Percentiles rank a stretch among this genome's conserved stretches.
Conservation (phyloP, 2,888 invertebrate genomes). For the Pristionchus maxplancki region DNA sequence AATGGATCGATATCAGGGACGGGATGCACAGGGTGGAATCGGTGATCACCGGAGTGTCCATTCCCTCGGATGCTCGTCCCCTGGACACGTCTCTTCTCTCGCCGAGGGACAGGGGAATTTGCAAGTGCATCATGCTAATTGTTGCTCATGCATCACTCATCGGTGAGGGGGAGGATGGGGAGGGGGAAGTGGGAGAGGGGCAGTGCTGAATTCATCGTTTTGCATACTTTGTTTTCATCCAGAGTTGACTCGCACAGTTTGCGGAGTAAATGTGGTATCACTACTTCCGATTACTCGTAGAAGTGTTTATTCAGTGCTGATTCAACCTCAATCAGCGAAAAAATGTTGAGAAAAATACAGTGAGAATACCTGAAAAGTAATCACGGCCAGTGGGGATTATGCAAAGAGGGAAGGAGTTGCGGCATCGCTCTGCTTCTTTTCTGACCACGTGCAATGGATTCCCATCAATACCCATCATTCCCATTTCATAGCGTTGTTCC, state of each 20-base stretch:
- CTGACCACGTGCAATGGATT: background rate
- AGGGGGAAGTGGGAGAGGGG: background rate
- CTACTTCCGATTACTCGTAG: background rate
- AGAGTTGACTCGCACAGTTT: background rate
- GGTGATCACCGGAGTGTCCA: background rate
- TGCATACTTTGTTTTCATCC: no score
- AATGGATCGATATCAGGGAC: background rate
- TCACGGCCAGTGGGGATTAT: slow-evolving; percentile 4
- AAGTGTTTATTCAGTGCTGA: background rate
- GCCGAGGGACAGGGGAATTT: slow-evolving; percentile 57
- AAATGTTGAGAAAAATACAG: no score
- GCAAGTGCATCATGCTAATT: slow-evolving; percentile 67
- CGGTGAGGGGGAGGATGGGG: slow-evolving; percentile 51
- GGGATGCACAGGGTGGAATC: slow-evolving; percentile 16
- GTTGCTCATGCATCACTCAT: slow-evolving; percentile 69
- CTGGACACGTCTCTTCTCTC: slow-evolving; percentile 34
- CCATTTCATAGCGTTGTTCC: background rate
- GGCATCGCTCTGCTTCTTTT: background rate
- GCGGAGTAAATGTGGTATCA: background rate
- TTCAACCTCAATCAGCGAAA: background rate
- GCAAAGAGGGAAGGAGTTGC: background rate
- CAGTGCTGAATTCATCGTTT: no score
- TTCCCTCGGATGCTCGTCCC: background rate
- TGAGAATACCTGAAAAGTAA: no score
- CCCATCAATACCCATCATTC: background rate